These are phyloP conservation scores for Sapajus apella DNA, from an alignment of 2,113 vertebrate species.

Conservation along the genomic window DNA sequence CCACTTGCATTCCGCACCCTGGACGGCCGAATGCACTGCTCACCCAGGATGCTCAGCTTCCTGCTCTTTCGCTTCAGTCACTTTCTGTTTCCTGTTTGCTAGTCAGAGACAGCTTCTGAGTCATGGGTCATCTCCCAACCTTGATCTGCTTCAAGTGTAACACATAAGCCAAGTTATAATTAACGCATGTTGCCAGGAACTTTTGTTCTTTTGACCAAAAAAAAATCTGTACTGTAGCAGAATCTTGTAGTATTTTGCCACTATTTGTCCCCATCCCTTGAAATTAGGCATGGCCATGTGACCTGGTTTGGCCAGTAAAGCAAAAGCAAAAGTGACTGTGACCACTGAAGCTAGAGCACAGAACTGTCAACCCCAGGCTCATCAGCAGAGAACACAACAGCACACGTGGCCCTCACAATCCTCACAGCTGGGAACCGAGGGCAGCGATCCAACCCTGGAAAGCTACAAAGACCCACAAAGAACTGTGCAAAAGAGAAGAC, in stretches of 20 bases:
- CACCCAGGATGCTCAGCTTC: accelerated
- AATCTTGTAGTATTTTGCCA: background rate
- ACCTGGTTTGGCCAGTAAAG: background rate
- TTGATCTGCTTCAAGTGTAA: background rate
- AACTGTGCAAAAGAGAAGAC: accelerated
- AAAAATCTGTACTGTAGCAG: background rate
- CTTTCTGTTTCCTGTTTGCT: background rate
- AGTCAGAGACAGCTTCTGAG: background rate
- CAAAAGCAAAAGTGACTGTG: background rate
- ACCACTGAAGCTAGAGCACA: background rate
- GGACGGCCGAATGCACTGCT: accelerated
- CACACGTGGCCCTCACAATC: background rate
- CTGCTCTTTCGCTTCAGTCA: background rate
- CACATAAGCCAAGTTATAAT: background rate
- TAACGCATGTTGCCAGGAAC: no score
- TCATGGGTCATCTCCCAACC: background rate
- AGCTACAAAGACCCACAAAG: accelerated
- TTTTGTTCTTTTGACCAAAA: background rate
- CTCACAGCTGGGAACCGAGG: background rate
- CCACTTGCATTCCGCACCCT: accelerated
- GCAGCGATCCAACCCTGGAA: no score
- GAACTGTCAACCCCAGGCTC: background rate
- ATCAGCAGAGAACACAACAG: background rate
- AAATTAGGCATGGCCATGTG: background rate
- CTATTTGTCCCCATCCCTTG: background rate